A percentile compares a stretch with the other conserved stretches of the same genome.
phyloP scores from a whole-genome alignment of 2,113 vertebrate species.

The Gavialis gangeticus region DNA sequence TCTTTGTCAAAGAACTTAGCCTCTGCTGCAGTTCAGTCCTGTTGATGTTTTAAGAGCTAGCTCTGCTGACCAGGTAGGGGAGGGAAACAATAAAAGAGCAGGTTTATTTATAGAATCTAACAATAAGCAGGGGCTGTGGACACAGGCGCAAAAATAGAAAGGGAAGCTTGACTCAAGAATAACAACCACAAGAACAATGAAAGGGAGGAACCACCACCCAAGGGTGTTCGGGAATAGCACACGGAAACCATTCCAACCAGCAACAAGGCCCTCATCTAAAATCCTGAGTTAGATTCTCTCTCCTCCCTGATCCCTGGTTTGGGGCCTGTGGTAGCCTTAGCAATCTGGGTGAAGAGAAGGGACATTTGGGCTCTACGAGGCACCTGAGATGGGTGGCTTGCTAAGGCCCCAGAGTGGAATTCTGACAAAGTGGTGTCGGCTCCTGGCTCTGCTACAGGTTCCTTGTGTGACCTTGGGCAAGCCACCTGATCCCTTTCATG shows the following conservation, averaged over 20 bases:
- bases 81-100: not conserved
- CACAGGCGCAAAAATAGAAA: not conserved
- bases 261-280: not conserved
- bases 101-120: not conserved
- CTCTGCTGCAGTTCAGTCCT: no score
- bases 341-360: not conserved
- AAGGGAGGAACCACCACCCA: not conserved
- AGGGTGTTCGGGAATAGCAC: not conserved
- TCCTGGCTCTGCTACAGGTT: not conserved
- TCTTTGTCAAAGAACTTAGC: no score
- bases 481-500: not conserved
- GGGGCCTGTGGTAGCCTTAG: not conserved
- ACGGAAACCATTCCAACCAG: not conserved
- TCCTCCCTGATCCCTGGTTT: not conserved
- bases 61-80: not conserved
- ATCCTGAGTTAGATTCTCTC: not conserved
- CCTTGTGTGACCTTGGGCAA: not conserved
- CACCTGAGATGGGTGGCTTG: not conserved
- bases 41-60: not conserved
- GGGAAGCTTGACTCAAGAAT: not conserved
- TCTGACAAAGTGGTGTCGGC: not conserved
- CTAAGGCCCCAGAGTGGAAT: not conserved
- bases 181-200: not conserved
- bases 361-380: no score
- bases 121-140: not conserved